These are phyloP conservation scores for Acanthosoma haemorrhoidale DNA, from an alignment of 2,888 invertebrate genomes.

Conservation along the genomic window DNA sequence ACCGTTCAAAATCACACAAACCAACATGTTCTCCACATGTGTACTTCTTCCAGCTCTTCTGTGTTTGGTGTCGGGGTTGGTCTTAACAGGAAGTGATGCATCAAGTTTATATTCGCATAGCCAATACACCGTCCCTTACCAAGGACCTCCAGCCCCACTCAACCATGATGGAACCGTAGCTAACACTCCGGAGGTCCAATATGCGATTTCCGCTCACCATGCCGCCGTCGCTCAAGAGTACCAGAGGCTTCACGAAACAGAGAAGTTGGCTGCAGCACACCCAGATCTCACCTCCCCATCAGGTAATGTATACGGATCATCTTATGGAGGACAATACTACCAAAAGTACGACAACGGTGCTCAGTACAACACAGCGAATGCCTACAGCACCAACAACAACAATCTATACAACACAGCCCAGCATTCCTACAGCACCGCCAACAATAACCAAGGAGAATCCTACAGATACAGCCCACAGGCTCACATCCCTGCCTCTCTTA, in stretches of 20 bases:
- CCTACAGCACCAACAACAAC: no score
- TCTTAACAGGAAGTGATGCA: no score
- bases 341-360: neutral
- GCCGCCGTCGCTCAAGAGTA: neutral
- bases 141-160: conserved; percentile 29
- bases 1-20: no score
- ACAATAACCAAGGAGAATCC: no score
- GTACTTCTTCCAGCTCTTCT: neutral
- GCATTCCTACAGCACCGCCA: no score
- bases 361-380: no score
- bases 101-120: no score
- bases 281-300: neutral
- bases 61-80: neutral
- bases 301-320: neutral
- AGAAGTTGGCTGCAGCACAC: neutral
- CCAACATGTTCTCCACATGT: neutral
- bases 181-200: conserved; percentile 42
- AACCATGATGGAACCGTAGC: conserved; percentile 35
- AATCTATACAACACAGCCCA: neutral
- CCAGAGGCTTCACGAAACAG: neutral
- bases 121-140: neutral
- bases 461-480: neutral
- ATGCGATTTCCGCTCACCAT: neutral
- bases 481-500: conserved; percentile 23
- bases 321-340: conserved; percentile 42